Evolutionary conservation across 2,888 invertebrate species (phyloP).

Genomic region (Pediacus dermestoides): DNA sequence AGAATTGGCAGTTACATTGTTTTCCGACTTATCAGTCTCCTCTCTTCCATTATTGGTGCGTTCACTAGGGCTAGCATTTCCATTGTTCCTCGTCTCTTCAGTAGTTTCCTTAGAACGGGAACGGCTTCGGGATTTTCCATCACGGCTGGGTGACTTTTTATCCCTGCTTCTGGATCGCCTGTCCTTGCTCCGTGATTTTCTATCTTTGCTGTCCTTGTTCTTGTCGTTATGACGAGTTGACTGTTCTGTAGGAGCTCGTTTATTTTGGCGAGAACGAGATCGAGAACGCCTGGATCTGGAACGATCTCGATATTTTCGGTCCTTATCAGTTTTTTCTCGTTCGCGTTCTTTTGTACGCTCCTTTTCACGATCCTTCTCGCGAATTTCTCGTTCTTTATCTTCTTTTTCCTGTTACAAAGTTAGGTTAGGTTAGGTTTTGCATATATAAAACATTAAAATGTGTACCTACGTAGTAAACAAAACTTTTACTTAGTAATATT

Average conservation of each 20-base stretch:
- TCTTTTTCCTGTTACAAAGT: slow-evolving; percentile 65
- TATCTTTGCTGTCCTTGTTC: slow-evolving; percentile 32
- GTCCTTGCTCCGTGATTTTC: slow-evolving; percentile 32
- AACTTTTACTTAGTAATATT: too few species aligned
- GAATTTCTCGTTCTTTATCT: slow-evolving; percentile 57
- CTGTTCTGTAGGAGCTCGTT: slow-evolving; percentile 40
- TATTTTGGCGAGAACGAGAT: slow-evolving; percentile 34
- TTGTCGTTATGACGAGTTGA: slow-evolving; percentile 30
- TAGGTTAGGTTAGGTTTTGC: neutral
- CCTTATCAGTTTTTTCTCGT: slow-evolving; percentile 42
- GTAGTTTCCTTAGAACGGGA: slow-evolving; percentile 36
- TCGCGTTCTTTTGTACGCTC: slow-evolving; percentile 49
- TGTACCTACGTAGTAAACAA: too few species aligned
- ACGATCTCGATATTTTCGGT: too few species aligned
- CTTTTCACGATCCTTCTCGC: slow-evolving; percentile 51
- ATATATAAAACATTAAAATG: too few species aligned
- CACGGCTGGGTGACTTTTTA: slow-evolving; percentile 24
- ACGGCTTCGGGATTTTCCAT: slow-evolving; percentile 31
- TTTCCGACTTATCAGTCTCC: slow-evolving; percentile 35
- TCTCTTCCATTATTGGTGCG: slow-evolving; percentile 34
- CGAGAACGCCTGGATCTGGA: slow-evolving; percentile 42
- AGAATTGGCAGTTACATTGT: slow-evolving; percentile 20
- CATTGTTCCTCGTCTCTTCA: slow-evolving; percentile 45
- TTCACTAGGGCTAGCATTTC: slow-evolving; percentile 43
- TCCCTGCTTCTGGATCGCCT: slow-evolving; percentile 29